Evolutionary conservation across 64 coral and sea anemone genomes (phyloP), one percentile per base, ranked within the genome.

Genomic region (Cladopsammia gracilis): DNA sequence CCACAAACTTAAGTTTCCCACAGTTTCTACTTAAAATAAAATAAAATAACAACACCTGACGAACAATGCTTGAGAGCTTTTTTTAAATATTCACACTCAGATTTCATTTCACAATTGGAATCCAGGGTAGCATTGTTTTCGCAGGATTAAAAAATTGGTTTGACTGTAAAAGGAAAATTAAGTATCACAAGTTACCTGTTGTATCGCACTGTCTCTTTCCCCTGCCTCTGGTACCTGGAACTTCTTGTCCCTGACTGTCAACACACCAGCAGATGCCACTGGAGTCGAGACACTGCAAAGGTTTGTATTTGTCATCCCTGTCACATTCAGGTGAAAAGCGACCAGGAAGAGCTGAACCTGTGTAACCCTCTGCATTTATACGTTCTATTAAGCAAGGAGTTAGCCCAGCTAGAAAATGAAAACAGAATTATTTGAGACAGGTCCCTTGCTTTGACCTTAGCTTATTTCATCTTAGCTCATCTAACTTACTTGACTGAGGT

Each of bases 311-410:
- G 8, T 82, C 91, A 50, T 87, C 58, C 25, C 5, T 54, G 46
- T 93, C 91, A 87, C 91, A 93, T 54, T 78, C 62, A n/a, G 91
- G 76, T 19, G 75, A 25, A 64, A 76, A 93, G 9, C 91, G 91
- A 25, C 82, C 91, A 43, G 71, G 80, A 59, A 93, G 71, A 34
- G 57, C 60, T 22, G 66, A 75, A 14, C 91, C 91, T 18, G 56
- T 72, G 57, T 76, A 57, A 16, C 78, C 91, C 48, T 84, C 70
- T 42, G 91, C 71, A 47, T 45, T 76, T 50, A 93, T 51, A 66
- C 50, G 78, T 62, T 97, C 96, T 65, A 76, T 87, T 26, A 89
- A 83, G 67, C 96, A 97, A 25, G 92, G 87, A 4, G 96, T 97
- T 51, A 94, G 82, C 24, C 96, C 96, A 91, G 96, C 96, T 97